These are phyloP conservation scores for Chironomus tentans DNA, from an alignment of 2,888 invertebrate species.

Conservation along the genomic window DNA sequence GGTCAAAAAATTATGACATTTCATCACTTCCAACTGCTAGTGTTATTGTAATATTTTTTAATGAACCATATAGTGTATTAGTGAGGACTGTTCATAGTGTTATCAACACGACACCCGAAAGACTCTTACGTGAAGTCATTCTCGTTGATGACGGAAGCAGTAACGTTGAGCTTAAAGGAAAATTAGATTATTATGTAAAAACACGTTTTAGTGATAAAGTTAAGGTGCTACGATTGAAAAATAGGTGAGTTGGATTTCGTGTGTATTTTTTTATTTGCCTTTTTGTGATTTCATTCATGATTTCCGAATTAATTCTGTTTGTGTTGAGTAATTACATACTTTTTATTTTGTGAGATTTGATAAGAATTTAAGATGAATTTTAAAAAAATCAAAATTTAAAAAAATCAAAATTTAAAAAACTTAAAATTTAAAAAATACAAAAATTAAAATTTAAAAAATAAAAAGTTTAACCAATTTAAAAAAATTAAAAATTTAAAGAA, in stretches of 20 bases:
- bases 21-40: conserved; percentile 61
- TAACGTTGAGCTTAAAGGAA: conserved; percentile 60
- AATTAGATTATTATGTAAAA: conserved; percentile 69
- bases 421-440: no score
- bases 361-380: no score
- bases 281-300: background rate
- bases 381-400: no score
- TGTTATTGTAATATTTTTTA: conserved; percentile 79
- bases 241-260: conserved; percentile 43
- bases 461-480: no score
- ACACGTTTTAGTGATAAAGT: conserved; percentile 62
- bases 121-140: conserved; percentile 74
- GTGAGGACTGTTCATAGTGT: conserved; percentile 68
- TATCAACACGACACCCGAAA: conserved; percentile 55
- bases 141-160: conserved; percentile 92
- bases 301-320: background rate
- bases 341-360: no score
- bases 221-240: conserved; percentile 63
- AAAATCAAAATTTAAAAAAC: no score
- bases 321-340: background rate
- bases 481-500: no score
- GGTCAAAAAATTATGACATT: conserved; percentile 46
- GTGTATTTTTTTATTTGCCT: conserved; percentile 5
- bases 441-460: no score
- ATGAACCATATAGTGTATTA: conserved; percentile 81